Conservation (phyloP, 2,113 vertebrate genomes). For the Entomyzon cyanotis region DNA sequence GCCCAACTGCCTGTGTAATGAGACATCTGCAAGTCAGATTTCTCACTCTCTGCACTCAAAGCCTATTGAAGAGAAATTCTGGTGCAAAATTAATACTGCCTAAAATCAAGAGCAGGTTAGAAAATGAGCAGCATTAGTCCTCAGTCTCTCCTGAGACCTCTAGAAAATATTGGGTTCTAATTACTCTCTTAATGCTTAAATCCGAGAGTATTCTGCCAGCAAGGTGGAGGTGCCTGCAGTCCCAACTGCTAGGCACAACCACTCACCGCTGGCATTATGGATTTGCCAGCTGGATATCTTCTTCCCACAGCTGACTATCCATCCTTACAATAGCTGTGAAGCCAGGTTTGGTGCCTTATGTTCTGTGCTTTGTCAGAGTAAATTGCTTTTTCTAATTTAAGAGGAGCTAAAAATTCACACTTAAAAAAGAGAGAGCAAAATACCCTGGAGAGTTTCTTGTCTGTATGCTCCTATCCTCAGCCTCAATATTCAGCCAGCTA, state of each 20-base stretch:
- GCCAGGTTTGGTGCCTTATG: background rate
- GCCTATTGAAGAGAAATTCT: background rate
- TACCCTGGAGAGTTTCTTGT: slow-evolving; percentile 20
- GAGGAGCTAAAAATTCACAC: slow-evolving; percentile 39
- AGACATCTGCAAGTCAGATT: slow-evolving; percentile 42
- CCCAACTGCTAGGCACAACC: background rate
- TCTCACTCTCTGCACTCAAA: background rate
- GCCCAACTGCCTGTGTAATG: slow-evolving; percentile 24
- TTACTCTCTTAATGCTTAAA: background rate
- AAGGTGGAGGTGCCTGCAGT: background rate
- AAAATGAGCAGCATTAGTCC: background rate
- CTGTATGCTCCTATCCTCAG: background rate
- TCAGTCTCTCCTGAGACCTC: background rate
- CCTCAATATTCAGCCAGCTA: slow-evolving; percentile 9
- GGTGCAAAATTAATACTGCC: background rate
- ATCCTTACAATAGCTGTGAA: background rate
- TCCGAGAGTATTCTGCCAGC: background rate
- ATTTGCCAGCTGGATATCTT: slow-evolving; percentile 33
- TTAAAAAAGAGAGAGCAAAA: slow-evolving; percentile 39
- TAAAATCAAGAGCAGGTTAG: background rate
- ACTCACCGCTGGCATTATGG: background rate
- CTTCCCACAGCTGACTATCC: slow-evolving; percentile 10
- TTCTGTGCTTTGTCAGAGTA: slow-evolving; percentile 12
- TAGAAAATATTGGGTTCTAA: background rate
- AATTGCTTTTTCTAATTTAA: slow-evolving; percentile 56